phyloP scores from a whole-genome alignment of 1,140 invertebrate genomes.

The Lasaia peninsularis region DNA sequence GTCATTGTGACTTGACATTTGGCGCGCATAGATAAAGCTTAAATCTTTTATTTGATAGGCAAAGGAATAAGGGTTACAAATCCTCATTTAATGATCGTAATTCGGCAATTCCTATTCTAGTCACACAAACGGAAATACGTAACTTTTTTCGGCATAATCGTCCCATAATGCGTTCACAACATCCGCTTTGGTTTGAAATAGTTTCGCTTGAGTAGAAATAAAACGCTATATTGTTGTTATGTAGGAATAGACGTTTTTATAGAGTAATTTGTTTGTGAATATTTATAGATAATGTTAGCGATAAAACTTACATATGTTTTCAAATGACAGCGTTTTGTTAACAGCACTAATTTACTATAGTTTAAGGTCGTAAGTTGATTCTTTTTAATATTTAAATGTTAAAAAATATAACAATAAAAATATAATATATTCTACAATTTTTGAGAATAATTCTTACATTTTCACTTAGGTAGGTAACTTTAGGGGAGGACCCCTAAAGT shows the following conservation, averaged over 20 bases:
- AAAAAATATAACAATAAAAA: too few relatives aligned
- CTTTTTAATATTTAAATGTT: too few relatives aligned
- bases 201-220: conserved; percentile 22
- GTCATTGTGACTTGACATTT: conserved; percentile 23
- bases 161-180: conserved; percentile 28
- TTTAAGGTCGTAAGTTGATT: too few relatives aligned
- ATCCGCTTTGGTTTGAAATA: conserved; percentile 25
- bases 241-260: not conserved
- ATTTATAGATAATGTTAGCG: too few relatives aligned
- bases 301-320: too few relatives aligned
- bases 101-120: conserved; percentile 33
- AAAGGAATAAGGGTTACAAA: conserved; percentile 22
- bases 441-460: too few relatives aligned
- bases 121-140: conserved; percentile 32
- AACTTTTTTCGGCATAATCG: conserved; percentile 31
- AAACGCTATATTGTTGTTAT: not conserved
- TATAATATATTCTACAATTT: too few relatives aligned
- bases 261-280: too few relatives aligned
- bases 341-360: too few relatives aligned
- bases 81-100: conserved; percentile 34
- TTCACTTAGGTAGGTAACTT: too few relatives aligned
- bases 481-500: too few relatives aligned
- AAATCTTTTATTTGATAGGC: conserved; percentile 24
- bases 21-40: conserved; percentile 18
- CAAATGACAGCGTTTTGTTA: too few relatives aligned